Base-by-base conservation (phyloP, 2,797 vertebrate genomes). In the Microchirus variegatus region DNA sequence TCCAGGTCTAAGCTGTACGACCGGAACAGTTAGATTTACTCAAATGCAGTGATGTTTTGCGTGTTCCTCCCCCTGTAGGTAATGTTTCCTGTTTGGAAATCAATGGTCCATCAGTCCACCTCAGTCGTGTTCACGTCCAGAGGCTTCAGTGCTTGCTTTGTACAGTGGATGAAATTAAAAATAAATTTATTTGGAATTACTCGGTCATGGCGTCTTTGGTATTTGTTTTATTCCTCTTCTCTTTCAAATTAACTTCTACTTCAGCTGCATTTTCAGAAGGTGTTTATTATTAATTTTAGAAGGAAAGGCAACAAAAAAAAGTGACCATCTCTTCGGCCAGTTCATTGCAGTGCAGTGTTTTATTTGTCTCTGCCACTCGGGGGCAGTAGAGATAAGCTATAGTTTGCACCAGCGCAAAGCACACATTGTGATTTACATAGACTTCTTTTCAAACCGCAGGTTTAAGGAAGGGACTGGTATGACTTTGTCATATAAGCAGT, bases 121-220 rank as follows among this genome's bases (percentile, higher is more conserved):
- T 70, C 82, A 49, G 69, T 82, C 77, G 80, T 71, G 60, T 88
- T 86, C 59, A 67, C 82, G 85, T 90, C 82, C 56, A 71, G 84
- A 86, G 74, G 85, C 84, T 82, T 84, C 80, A 84, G 75, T 73
- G 48, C 82, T 92, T 91, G 79, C 90, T 92, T 93, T 94, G 93
- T 94, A 94, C 92, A 94, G 91, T 91, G 90, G 88, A 91, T 90
- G 65, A 89, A 92, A 72, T 79, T 59, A 78, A 52, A 85, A 94
- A 92, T 94, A 94, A 91, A 94, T 92, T 81, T 93, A 93, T 93
- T 94, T 92, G 90, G 83, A 93, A 88, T 62, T 90, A 91, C 56
- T 37, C 19, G 0, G 0, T 38, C 18, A 15, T 55, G 40, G 35
- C 12, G 18, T 58, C 54, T 18, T 16, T 54, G 13, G 10, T 59